Base-by-base conservation (phyloP, 2,888 invertebrate genomes). In the Clivina fossor region DNA sequence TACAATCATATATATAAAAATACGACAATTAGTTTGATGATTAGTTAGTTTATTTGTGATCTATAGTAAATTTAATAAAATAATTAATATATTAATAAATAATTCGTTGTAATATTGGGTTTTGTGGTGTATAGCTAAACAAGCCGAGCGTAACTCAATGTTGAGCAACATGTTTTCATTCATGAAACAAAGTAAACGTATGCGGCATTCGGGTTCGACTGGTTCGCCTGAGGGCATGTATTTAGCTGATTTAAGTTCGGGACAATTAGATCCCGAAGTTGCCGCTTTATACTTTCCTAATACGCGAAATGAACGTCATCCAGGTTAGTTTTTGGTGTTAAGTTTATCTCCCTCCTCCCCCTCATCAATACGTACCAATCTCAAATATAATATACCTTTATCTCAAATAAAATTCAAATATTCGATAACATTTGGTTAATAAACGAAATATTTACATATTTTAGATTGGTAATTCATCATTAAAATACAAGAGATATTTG, bases 91-190 rank as follows among this genome's bases (percentile, higher is more conserved):
- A 30, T 3, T 30, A 13, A 11, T 30, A 11, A 4, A 30, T 30
- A 2, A 30, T 30, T 30, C 26, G n/a, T 30, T 30, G 30, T 30
- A n/a, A n/a, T n/a, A 4, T 7, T 24, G 26, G 26, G 26, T 24
- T 24, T 4, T 47, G 32, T 47, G 47, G 32, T 32, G 53, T 44
- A 44, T 32, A 5, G 51, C 58, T 8, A 68, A 70, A 58, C 68
- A 72, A 50, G 69, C 71, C 41, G 65, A 68, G 59, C 73, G 75
- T 38, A 75, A 76, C 60, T 93, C 93, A 32, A 90, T 93, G 81
- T 80, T 94, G 60, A 88, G 90, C 69, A 90, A 89, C 65, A 90
- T 96, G 88, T 90, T 95, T 74, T 89, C 90, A 62, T 95, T 95
- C 74, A 95, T 95, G 88, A 85, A 88, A 72, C 84, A 84, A 66